Base-by-base conservation (phyloP, 2,888 invertebrate genomes). In the Troides helena region DNA sequence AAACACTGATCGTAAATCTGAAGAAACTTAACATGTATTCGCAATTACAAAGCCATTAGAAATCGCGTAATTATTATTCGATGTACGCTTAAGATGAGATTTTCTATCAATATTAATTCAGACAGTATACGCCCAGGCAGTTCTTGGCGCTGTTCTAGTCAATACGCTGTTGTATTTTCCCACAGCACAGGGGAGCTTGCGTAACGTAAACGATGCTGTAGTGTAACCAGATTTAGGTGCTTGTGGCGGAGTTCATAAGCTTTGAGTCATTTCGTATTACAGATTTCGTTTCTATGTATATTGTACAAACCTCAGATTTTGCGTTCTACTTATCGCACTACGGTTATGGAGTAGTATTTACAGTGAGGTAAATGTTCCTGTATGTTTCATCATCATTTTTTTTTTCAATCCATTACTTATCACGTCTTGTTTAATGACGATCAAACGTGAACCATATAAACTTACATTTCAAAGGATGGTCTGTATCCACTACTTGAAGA, bases 171-270 rank as follows among this genome's bases (percentile, higher is more conserved):
- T 30, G 39, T 65, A 25, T 69, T 69, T 65, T 70, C 69, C 56
- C 66, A 69, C 57, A 66, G 69, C 50, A 21, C 46, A 25, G 50
- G 18, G 59, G 30, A 21, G 14, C 46, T 70, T 70, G 53, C 69
- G 69, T 58, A 70, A 70, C 2, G 23, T 21, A 14, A 21, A 62
- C 59, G 62, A 50, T 39, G 57, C 58, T 7, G 66, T 12, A 36
- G 10, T 63, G 30, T n/a, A 67, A 67, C 70, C 63, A 50, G 70
- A 66, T 70, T 70, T 39, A 59, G 62, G 63, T 60, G 62, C 63
- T 63, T 25, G 57, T 62, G 59, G 25, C 25, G 12, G n/a, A 30
- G 46, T 46, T 50, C 50, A 18, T 50, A 18, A 17, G 50, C 39
- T 39, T 50, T 50, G 50, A 50, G 5, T 50, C 50, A 50, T 18